Conservation (phyloP, 2,797 vertebrate genomes). For the Craterocephalus amniculus region DNA sequence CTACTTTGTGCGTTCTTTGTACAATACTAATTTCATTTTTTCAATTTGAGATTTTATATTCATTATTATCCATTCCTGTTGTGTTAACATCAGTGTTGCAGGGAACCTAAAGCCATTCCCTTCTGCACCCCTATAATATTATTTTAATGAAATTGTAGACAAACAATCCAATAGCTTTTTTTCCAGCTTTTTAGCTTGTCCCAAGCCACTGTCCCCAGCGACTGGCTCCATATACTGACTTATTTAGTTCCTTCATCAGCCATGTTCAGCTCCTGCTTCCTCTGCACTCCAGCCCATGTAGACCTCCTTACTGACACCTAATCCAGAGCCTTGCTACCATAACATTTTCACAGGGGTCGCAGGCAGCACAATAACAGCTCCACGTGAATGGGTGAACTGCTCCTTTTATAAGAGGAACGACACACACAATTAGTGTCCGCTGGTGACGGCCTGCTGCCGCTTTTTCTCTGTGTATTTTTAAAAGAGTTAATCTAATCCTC, state of each 20-base stretch:
- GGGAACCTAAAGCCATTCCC: too few species aligned
- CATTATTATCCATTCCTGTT: too few species aligned
- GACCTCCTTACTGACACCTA: constrained; percentile 70
- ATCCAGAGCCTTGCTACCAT: constrained; percentile 76
- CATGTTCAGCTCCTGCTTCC: background rate
- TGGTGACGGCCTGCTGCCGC: constrained; percentile 43
- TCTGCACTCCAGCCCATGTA: constrained; percentile 23
- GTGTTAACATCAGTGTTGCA: too few species aligned
- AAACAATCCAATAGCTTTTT: too few species aligned
- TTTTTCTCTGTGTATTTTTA: constrained; percentile 72
- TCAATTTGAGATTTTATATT: too few species aligned
- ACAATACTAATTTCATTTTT: too few species aligned
- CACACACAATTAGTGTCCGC: constrained; percentile 78
- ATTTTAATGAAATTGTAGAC: too few species aligned
- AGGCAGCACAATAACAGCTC: constrained; percentile 72
- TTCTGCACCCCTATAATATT: too few species aligned
- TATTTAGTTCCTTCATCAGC: background rate
- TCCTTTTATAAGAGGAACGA: constrained; percentile 75
- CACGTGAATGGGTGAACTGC: constrained; percentile 76
- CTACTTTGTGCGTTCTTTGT: too few species aligned
- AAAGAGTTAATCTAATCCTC: constrained; percentile 57
- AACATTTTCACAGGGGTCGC: constrained; percentile 82
- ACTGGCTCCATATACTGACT: background rate
- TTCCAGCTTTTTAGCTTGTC: too few species aligned
- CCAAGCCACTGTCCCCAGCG: too few species aligned